Percentiles rank a stretch among this genome's conserved stretches.
Conservation (phyloP, 2,113 vertebrate species). For the Pao palembangensis region DNA sequence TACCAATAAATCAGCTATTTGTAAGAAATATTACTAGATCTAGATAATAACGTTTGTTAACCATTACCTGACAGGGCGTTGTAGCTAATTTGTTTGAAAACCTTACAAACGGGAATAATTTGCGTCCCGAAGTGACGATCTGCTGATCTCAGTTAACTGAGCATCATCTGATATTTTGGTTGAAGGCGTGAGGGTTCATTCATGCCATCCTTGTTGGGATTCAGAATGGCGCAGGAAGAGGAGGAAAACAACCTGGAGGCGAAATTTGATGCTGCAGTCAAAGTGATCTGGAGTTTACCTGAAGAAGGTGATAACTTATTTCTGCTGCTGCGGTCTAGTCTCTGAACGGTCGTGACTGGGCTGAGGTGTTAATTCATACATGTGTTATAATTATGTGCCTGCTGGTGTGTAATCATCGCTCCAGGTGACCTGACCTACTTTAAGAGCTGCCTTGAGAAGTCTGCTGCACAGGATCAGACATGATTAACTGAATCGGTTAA, state of each 20-base stretch:
- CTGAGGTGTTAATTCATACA: background rate
- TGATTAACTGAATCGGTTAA: constrained; percentile 22
- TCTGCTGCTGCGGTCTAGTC: background rate
- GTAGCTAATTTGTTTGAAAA: background rate
- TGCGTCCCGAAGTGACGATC: background rate
- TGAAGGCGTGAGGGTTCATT: constrained; percentile 43
- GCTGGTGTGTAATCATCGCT: constrained; percentile 27
- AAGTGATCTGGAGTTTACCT: constrained; percentile 89
- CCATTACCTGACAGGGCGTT: background rate
- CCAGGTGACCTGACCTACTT: constrained; percentile 41
- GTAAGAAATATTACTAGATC: too few relatives aligned
- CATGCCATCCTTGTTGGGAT: constrained; percentile 34
- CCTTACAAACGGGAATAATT: background rate
- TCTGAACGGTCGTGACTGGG: background rate
- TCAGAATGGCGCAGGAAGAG: constrained; percentile 76
- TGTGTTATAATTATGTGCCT: background rate
- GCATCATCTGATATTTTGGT: constrained; percentile 2
- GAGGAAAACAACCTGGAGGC: constrained; percentile 78
- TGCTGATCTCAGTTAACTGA: too few relatives aligned
- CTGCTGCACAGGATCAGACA: constrained; percentile 22
- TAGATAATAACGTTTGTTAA: background rate
- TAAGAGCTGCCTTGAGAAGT: constrained; percentile 31
- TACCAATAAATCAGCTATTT: background rate
- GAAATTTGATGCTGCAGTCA: constrained; percentile 87
- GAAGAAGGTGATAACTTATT: constrained; percentile 80